Percentiles rank a stretch among this genome's conserved stretches.
Conservation (phyloP, 1,140 invertebrate genomes). For the Sitodiplosis mosellana region DNA sequence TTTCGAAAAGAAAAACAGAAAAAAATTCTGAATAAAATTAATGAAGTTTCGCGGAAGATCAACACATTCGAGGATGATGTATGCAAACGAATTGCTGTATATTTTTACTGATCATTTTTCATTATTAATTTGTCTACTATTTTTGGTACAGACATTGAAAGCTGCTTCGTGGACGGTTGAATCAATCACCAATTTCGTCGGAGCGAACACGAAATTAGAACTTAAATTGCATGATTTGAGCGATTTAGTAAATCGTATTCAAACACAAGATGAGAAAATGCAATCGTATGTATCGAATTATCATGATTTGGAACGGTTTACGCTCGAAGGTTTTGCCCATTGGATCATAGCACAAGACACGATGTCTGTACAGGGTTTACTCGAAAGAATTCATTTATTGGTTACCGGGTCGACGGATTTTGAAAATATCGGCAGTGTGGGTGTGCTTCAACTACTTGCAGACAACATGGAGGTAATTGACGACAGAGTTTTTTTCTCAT, state of each 20-base stretch:
- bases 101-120: background rate
- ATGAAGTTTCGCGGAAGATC: constrained; percentile 26
- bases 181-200: constrained; percentile 15
- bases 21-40: constrained; percentile 29
- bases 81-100: background rate
- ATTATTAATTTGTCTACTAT: background rate
- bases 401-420: constrained; percentile 9
- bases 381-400: constrained; percentile 43
- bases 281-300: constrained; percentile 29
- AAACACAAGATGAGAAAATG: constrained; percentile 34
- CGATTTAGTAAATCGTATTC: constrained; percentile 35
- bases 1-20: constrained; percentile 33
- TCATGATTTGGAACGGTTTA: constrained; percentile 36
- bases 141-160: constrained; percentile 12
- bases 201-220: constrained; percentile 28
- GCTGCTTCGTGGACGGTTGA: constrained; percentile 19
- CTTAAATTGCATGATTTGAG: constrained; percentile 34
- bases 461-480: constrained; percentile 22
- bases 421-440: constrained; percentile 13
- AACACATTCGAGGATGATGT: constrained; percentile 20
- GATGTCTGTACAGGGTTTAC: constrained; percentile 37
- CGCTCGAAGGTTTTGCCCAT: constrained; percentile 45
- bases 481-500: background rate
- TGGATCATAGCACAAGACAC: constrained; percentile 41
- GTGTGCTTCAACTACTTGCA: constrained; percentile 28